Conservation (phyloP, 2,113 vertebrate species). For the Conger conger region DNA sequence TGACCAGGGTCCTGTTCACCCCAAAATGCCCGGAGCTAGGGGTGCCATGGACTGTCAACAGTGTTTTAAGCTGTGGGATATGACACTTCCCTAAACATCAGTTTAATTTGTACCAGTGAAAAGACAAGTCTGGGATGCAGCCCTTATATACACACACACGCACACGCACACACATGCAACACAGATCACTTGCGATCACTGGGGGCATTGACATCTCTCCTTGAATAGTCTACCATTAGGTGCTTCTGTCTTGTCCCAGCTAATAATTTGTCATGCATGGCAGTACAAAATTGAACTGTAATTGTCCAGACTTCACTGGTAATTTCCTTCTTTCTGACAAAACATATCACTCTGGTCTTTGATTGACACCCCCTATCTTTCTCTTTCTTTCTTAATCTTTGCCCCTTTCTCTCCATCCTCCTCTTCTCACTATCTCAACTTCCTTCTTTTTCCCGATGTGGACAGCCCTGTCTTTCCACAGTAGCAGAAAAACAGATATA, state of each 20-base stretch:
- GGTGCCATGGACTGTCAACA: too few relatives aligned
- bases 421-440: neutral
- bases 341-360: neutral
- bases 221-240: neutral
- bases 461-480: neutral
- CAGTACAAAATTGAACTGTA: too few relatives aligned
- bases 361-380: neutral
- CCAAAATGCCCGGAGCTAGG: too few relatives aligned
- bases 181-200: too few relatives aligned
- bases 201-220: too few relatives aligned
- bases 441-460: neutral
- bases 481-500: neutral
- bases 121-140: too few relatives aligned
- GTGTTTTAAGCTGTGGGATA: too few relatives aligned
- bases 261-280: neutral
- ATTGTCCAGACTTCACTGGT: neutral
- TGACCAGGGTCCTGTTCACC: too few relatives aligned
- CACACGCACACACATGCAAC: too few relatives aligned
- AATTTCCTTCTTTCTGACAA: neutral
- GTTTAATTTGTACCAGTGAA: too few relatives aligned
- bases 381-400: neutral
- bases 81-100: too few relatives aligned
- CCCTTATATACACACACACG: too few relatives aligned
- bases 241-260: neutral
- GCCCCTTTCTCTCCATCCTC: neutral